Evolutionary conservation across 2,797 vertebrate genomes (phyloP), one percentile per base, ranked within the genome.

Genomic region (Lophura swinhoii): DNA sequence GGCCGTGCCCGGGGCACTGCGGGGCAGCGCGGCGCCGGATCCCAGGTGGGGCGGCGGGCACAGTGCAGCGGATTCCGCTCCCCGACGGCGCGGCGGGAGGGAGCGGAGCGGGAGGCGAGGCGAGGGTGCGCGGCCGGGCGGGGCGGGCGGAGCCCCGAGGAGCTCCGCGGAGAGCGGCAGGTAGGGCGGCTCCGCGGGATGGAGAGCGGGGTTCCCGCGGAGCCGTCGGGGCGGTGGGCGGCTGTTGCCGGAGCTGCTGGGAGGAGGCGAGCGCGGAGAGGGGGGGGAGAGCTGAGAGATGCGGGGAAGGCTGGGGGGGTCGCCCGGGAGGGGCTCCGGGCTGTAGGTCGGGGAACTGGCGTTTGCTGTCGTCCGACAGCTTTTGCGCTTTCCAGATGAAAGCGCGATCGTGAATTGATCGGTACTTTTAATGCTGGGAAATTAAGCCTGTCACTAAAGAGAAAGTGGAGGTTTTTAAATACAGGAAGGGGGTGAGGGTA

Each of bases 171-270:
- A 26, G 29, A 39, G 22, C 53, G 80, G 53, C 14, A 68, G 69
- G 85, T 29, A n/a, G 69, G 39, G 69, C 41, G 62, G 23, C 11
- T 66, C 17, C 21, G 72, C 4, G 53, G 15, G 51, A 53, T 53
- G 51, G 28, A 53, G 37, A 23, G 72, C n/a, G 22, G 51, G 29
- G 53, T 4, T 28, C 18, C 62, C 22, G 37, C 20, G 35, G 87
- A 80, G 87, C 84, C 92, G 87, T 88, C 81, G 84, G 84, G 80
- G 84, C 73, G 12, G 67, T 53, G 63, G 84, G 15, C 16, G 69
- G 55, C n/a, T 37, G 9, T 13, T 0, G 28, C 2, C 20, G 75
- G 68, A 5, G 33, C 20, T 24, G 68, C 20, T 1, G 68, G 15
- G 48, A 2, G 44, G 2, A n/a, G 24, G 73, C 15, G 48, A 10